Evolutionary conservation across 2,797 vertebrate species (phyloP).

Genomic region (Sebastes iracundus): DNA sequence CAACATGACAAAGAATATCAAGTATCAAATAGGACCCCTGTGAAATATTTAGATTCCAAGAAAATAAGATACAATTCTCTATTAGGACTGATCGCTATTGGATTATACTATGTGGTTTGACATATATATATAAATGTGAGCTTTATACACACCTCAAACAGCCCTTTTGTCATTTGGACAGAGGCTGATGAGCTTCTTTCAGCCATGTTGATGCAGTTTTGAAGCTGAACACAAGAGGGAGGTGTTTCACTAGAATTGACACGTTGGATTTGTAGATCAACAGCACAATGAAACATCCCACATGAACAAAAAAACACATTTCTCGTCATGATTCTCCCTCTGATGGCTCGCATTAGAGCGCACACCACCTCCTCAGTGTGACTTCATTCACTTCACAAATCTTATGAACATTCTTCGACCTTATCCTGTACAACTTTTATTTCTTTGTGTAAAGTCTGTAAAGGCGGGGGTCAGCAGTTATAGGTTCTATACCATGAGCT

Average conservation of each 20-base stretch:
- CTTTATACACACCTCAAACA: no score
- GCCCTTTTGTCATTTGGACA: background rate
- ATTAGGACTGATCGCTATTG: no score
- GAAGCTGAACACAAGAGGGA: conserved; percentile 29
- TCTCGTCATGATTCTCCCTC: background rate
- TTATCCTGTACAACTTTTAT: background rate
- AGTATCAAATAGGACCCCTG: background rate
- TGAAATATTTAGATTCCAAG: no score
- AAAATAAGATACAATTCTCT: no score
- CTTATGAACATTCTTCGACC: background rate
- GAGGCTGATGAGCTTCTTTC: background rate
- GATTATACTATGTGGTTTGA: no score
- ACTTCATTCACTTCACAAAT: background rate
- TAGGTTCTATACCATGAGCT: background rate
- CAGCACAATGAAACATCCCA: background rate
- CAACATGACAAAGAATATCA: no score
- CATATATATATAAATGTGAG: no score
- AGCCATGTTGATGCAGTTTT: background rate
- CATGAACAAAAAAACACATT: background rate
- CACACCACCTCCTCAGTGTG: background rate
- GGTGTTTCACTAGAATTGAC: background rate
- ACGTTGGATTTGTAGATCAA: no score
- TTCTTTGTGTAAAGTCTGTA: background rate
- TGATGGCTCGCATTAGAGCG: background rate
- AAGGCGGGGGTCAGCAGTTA: no score